Evolutionary conservation across 2,888 invertebrate genomes (phyloP).

Genomic region (Dolichopus griseipennis): DNA sequence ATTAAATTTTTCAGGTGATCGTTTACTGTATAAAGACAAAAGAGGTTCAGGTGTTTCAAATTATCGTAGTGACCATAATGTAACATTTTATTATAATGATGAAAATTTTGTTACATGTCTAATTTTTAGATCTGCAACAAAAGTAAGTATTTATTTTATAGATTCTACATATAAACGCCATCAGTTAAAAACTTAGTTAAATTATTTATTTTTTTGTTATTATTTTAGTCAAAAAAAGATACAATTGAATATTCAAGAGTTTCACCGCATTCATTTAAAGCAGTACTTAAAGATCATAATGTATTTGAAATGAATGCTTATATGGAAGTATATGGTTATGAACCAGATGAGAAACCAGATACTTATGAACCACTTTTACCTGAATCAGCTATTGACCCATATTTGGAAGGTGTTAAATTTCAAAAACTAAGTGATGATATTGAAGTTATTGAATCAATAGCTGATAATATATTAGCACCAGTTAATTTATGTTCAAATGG

Average conservation of each 20-base stretch:
- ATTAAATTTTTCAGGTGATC: constrained; percentile 10
- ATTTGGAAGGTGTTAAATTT: neutral
- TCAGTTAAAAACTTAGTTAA: neutral
- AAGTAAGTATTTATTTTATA: too few relatives aligned
- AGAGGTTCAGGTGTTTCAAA: neutral
- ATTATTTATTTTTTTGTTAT: neutral
- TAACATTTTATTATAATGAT: constrained; percentile 36
- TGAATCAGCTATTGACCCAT: neutral
- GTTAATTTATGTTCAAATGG: neutral
- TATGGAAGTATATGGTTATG: constrained; percentile 36
- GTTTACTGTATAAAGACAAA: constrained; percentile 6
- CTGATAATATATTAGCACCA: neutral
- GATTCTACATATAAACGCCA: too few relatives aligned
- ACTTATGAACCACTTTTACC: constrained; percentile 28
- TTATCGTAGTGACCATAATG: constrained; percentile 25
- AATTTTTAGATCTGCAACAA: constrained; percentile 28
- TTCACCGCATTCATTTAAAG: constrained; percentile 33
- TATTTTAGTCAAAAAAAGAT: constrained; percentile 24
- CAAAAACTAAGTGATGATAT: neutral
- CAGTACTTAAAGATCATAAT: constrained; percentile 30
- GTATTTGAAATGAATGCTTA: constrained; percentile 31
- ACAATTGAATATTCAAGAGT: constrained; percentile 33
- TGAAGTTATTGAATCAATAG: neutral
- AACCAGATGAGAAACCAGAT: constrained; percentile 25
- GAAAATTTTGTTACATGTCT: constrained; percentile 32